phyloP scores from a whole-genome alignment of 2,113 vertebrate species.

The Hymenochirus boettgeri region DNA sequence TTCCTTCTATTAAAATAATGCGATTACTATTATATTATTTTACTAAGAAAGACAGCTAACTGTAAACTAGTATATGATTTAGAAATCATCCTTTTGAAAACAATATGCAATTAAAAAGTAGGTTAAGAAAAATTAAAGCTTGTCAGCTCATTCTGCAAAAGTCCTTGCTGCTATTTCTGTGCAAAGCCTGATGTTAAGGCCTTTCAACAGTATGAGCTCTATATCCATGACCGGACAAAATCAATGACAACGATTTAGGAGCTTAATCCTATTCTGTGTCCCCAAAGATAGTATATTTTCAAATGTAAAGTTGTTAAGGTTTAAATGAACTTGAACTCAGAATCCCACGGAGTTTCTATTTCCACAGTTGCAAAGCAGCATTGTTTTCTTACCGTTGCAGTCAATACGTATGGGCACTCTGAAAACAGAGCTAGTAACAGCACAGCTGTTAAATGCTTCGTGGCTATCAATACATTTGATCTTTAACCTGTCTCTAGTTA shows the following conservation, averaged over 20 bases:
- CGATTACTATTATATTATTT: no score
- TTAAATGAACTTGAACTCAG: conserved; percentile 68
- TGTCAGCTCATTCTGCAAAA: not conserved
- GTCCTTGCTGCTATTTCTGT: conserved; percentile 41
- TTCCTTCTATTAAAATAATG: no score
- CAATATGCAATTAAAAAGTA: no score
- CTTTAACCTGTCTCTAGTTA: conserved; percentile 2
- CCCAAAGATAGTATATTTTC: conserved; percentile 70
- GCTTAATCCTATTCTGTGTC: conserved; percentile 72
- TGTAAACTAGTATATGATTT: no score
- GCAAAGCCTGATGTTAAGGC: conserved; percentile 59
- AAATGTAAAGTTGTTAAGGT: conserved; percentile 73
- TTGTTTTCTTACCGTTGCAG: conserved; percentile 45
- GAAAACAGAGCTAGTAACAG: conserved; percentile 14
- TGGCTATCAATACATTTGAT: conserved; percentile 10
- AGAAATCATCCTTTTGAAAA: no score
- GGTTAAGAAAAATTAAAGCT: not conserved
- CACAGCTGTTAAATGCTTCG: conserved; percentile 17
- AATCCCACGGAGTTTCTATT: conserved; percentile 57
- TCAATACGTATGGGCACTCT: conserved; percentile 15
- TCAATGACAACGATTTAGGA: conserved; percentile 76
- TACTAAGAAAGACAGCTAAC: no score
- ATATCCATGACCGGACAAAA: conserved; percentile 67
- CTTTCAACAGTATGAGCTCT: conserved; percentile 51
- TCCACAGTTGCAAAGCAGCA: conserved; percentile 59